Conservation (phyloP, 2,113 vertebrate species). For the Amphiprion percula region DNA sequence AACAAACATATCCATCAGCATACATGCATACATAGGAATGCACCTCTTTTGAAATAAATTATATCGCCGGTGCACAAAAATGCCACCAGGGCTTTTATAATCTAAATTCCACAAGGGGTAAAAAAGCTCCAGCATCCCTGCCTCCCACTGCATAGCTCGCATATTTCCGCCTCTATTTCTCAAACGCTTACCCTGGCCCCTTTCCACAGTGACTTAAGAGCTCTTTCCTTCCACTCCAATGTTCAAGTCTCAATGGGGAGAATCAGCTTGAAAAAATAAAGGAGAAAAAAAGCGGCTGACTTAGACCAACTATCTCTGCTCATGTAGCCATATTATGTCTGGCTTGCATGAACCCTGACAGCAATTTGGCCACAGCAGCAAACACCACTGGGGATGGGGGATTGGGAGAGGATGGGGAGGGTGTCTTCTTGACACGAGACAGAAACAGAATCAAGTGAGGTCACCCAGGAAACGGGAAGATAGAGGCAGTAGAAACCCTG, state of each 20-base stretch:
- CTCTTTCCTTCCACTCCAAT: slow-evolving; percentile 58
- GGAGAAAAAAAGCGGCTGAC: slow-evolving; percentile 19
- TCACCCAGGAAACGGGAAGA: slow-evolving; percentile 27
- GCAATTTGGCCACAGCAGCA: slow-evolving; percentile 61
- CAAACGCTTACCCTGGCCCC: slow-evolving; percentile 60
- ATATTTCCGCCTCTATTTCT: slow-evolving; percentile 80
- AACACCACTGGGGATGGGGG: slow-evolving; percentile 50
- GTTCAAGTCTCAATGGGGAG: slow-evolving; percentile 58
- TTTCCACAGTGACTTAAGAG: slow-evolving; percentile 64
- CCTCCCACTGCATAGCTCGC: slow-evolving; percentile 84
- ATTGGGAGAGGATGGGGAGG: slow-evolving; percentile 11
- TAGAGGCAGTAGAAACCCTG: slow-evolving; percentile 2
- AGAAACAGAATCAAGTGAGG: slow-evolving; percentile 44
- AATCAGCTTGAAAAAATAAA: slow-evolving; percentile 35
- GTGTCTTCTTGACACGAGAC: slow-evolving; percentile 42
- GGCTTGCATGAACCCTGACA: slow-evolving; percentile 59
- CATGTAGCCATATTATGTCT: slow-evolving; percentile 52
- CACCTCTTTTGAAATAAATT: slow-evolving; percentile 57
- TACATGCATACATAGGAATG: slow-evolving; percentile 39
- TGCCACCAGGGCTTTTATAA: slow-evolving; percentile 71
- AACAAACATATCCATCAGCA: slow-evolving; percentile 28
- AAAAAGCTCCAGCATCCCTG: slow-evolving; percentile 62
- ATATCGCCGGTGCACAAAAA: slow-evolving; percentile 48
- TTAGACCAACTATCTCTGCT: slow-evolving; percentile 64
- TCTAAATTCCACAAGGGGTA: slow-evolving; percentile 76